phyloP scores from a whole-genome alignment of 1,140 invertebrate genomes.

The Laupala kohalensis region DNA sequence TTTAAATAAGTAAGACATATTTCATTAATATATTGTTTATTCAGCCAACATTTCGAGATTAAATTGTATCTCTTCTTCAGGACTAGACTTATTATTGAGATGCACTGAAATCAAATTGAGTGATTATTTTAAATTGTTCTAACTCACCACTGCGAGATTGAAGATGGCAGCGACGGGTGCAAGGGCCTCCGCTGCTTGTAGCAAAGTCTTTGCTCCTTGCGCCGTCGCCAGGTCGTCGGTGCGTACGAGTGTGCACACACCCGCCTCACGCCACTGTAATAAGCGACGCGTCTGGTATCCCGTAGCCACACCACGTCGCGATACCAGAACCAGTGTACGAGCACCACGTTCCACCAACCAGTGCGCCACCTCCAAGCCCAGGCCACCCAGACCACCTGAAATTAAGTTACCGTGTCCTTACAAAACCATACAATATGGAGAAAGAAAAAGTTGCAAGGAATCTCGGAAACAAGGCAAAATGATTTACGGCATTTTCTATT shows the following conservation, averaged over 20 bases:
- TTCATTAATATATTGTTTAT: too few species aligned
- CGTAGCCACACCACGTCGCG: slow-evolving; percentile 33
- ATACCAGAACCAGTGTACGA: slow-evolving; percentile 37
- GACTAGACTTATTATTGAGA: too few species aligned
- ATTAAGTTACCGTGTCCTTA: too few species aligned
- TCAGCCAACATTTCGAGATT: too few species aligned
- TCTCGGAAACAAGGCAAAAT: too few species aligned
- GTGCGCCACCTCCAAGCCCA: slow-evolving; percentile 79
- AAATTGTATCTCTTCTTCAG: too few species aligned
- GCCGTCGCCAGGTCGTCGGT: slow-evolving; percentile 32
- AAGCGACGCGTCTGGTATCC: slow-evolving; percentile 31
- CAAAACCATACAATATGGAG: too few species aligned
- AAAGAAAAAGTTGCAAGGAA: too few species aligned
- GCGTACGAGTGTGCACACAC: slow-evolving; percentile 32
- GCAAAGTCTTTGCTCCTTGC: slow-evolving; percentile 38
- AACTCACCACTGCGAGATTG: slow-evolving; percentile 58
- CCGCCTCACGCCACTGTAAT: slow-evolving; percentile 33
- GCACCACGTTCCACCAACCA: slow-evolving; percentile 65
- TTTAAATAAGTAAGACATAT: too few species aligned
- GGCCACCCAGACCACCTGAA: slow-evolving; percentile 75
- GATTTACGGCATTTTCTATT: too few species aligned
- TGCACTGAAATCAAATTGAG: too few species aligned
- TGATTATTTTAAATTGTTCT: too few species aligned
- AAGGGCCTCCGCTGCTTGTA: slow-evolving; percentile 39
- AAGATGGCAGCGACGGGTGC: slow-evolving; percentile 64